Conservation (phyloP, 2,888 invertebrate genomes). For the Tyria jacobaeae region DNA sequence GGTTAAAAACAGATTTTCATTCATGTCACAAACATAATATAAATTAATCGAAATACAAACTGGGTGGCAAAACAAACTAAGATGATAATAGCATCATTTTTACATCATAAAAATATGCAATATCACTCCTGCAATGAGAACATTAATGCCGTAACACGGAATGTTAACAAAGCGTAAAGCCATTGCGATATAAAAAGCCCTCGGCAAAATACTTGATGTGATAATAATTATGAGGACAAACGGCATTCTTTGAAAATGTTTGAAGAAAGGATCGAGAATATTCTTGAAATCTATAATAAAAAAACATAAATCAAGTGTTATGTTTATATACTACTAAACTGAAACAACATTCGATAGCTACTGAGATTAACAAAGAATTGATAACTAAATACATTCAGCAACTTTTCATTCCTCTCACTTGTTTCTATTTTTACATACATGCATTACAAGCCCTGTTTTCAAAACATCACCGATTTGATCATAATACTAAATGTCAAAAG, state of each 20-base stretch:
- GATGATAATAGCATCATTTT: neutral
- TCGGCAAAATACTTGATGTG: slow-evolving; percentile 34
- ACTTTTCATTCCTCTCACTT: too few relatives aligned
- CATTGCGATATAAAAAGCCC: slow-evolving; percentile 41
- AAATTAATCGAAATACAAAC: neutral
- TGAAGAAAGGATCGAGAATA: neutral
- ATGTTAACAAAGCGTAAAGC: slow-evolving; percentile 39
- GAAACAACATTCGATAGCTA: too few relatives aligned
- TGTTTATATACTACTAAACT: too few relatives aligned
- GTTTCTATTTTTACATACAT: too few relatives aligned
- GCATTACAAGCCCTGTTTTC: too few relatives aligned
- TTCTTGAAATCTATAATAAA: neutral
- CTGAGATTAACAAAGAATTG: too few relatives aligned
- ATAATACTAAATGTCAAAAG: too few relatives aligned
- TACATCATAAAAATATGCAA: slow-evolving; percentile 12
- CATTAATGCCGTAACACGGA: slow-evolving; percentile 47
- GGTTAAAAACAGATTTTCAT: too few relatives aligned
- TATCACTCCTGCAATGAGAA: slow-evolving; percentile 23
- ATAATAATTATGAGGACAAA: slow-evolving; percentile 26
- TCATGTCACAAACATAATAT: neutral
- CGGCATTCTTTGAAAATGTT: slow-evolving; percentile 3
- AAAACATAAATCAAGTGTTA: too few relatives aligned
- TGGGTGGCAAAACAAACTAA: neutral
- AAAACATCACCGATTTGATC: too few relatives aligned
- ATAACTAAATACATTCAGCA: too few relatives aligned